Conservation (phyloP, 2,113 vertebrate species). For the Noturus placidus region DNA sequence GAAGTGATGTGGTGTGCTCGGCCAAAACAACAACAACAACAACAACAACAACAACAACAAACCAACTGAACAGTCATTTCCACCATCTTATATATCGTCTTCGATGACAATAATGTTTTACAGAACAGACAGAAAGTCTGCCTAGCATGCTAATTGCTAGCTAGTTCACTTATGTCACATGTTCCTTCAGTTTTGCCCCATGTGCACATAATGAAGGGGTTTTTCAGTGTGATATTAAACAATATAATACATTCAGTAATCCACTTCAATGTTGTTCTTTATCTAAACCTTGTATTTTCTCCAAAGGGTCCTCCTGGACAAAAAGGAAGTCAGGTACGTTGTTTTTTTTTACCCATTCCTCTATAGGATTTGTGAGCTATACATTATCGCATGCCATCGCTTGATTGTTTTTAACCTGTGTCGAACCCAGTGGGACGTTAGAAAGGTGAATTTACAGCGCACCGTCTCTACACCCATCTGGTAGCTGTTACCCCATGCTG, state of each 20-base stretch:
- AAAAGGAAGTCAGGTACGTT: slow-evolving; percentile 75
- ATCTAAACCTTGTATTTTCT: not conserved
- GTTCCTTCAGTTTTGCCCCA: not conserved
- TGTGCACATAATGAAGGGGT: not conserved
- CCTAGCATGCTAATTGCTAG: not conserved
- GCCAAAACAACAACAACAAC: too few species aligned
- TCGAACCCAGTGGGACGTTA: not conserved
- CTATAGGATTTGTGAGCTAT: not conserved
- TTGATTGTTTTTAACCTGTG: not conserved
- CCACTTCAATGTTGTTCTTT: not conserved
- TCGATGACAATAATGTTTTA: not conserved
- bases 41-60: too few species aligned
- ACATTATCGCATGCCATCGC: not conserved
- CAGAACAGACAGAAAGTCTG: not conserved
- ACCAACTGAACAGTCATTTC: not conserved
- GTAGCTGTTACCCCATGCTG: slow-evolving; percentile 27
- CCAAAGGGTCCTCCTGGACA: slow-evolving; percentile 70
- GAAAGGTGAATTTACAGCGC: slow-evolving; percentile 11
- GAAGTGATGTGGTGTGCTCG: not conserved
- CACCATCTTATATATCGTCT: not conserved
- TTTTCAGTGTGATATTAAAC: not conserved
- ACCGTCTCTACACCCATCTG: slow-evolving; percentile 17
- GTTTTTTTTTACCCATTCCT: not conserved
- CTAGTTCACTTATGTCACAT: not conserved
- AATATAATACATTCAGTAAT: not conserved